phyloP scores from a whole-genome alignment of 2,113 vertebrate genomes.

The Eurystomus gularis region DNA sequence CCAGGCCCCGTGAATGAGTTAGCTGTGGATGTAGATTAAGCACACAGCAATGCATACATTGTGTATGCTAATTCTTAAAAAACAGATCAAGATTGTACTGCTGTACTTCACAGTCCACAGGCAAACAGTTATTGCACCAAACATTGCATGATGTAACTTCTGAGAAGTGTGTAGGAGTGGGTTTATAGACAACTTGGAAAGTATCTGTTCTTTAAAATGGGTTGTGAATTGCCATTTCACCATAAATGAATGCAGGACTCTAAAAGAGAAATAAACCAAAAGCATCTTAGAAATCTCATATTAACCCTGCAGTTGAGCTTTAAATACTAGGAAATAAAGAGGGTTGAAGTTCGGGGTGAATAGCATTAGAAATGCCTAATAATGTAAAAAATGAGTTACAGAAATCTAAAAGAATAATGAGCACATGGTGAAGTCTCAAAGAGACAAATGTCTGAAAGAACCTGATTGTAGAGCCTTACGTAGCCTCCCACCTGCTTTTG shows the following conservation, averaged over 20 bases:
- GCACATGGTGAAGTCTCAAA: not conserved
- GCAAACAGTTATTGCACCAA: not conserved
- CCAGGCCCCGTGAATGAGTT: not conserved
- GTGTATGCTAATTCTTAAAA: not conserved
- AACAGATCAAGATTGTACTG: not conserved
- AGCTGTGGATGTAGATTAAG: not conserved
- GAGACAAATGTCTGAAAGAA: not conserved
- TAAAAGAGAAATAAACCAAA: not conserved
- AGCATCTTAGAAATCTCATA: not conserved
- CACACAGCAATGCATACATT: not conserved
- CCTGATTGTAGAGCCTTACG: not conserved
- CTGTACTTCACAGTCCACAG: not conserved
- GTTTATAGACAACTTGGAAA: not conserved
- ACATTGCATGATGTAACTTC: not conserved
- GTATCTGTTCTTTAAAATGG: not conserved
- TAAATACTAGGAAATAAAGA: not conserved
- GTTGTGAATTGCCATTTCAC: not conserved
- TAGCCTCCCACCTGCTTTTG: not conserved
- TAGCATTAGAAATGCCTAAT: not conserved
- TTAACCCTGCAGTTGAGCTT: not conserved
- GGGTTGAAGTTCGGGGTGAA: not conserved
- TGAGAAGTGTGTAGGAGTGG: not conserved
- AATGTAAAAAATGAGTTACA: not conserved
- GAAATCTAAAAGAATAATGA: not conserved
- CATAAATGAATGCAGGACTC: not conserved